Conservation (phyloP, 2,888 invertebrate genomes). For the Drosophila nigritarsus region DNA sequence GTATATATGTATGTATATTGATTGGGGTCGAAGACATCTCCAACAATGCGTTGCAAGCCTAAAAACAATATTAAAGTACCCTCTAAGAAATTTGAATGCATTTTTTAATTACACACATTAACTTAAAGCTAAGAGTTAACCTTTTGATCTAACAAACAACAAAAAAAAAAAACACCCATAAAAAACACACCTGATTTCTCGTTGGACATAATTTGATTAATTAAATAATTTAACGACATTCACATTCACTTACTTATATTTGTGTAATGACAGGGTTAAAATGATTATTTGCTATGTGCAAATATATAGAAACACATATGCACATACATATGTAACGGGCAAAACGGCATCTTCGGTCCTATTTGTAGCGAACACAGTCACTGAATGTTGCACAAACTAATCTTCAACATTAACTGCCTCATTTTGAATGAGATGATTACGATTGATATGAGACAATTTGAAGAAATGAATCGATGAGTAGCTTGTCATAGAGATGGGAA, state of each 20-base stretch:
- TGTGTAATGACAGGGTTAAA: not conserved
- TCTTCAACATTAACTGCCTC: not conserved
- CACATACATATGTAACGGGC: not conserved
- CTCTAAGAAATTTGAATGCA: too few relatives aligned
- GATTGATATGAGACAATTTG: slow-evolving; percentile 9
- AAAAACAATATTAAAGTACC: not conserved
- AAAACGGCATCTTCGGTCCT: not conserved
- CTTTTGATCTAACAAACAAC: not conserved
- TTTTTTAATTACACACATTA: not conserved
- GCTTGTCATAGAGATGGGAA: slow-evolving; percentile 13
- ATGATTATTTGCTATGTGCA: not conserved
- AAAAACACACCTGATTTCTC: not conserved
- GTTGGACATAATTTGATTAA: not conserved
- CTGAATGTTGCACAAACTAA: not conserved
- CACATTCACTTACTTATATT: not conserved
- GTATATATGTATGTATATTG: not conserved
- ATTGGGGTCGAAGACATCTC: not conserved
- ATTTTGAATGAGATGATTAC: not conserved
- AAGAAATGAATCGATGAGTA: not conserved
- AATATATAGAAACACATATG: not conserved
- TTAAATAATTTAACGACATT: not conserved
- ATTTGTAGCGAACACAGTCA: not conserved
- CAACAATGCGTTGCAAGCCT: not conserved
- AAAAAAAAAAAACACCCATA: not conserved
- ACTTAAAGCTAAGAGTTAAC: not conserved